A percentile compares a stretch with the other conserved stretches of the same genome.
These are phyloP conservation scores for Gymnothorax javanicus DNA, from an alignment of 2,797 vertebrate genomes.

Conservation along the genomic window DNA sequence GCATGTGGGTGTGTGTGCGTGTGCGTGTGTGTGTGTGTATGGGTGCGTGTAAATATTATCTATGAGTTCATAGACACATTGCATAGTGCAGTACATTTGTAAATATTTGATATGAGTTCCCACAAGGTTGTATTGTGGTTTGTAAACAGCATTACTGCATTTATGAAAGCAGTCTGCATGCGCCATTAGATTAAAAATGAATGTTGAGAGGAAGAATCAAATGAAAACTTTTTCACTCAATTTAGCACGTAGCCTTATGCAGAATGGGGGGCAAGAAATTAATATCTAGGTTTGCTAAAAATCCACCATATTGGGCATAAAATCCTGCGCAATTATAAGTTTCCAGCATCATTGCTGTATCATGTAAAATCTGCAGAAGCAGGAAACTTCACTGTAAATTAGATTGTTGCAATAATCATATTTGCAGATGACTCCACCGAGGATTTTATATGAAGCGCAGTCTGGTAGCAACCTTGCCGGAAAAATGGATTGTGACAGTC, in stretches of 20 bases:
- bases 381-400: neutral
- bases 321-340: neutral
- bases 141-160: neutral
- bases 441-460: neutral
- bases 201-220: neutral
- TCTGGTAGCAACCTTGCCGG: neutral
- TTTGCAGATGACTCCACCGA: neutral
- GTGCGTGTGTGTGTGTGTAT: slow-evolving; percentile 43
- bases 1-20: slow-evolving; percentile 42
- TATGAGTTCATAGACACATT: slow-evolving; percentile 44
- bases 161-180: neutral
- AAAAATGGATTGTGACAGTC: neutral
- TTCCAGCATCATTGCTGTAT: neutral
- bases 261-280: neutral
- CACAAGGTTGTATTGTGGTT: slow-evolving; percentile 8
- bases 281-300: neutral
- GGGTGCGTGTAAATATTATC: slow-evolving; percentile 57
- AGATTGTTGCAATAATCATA: neutral
- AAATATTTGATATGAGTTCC: slow-evolving; percentile 32
- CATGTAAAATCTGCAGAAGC: neutral
- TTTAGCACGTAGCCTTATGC: neutral
- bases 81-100: slow-evolving; percentile 44
- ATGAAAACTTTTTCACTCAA: neutral
- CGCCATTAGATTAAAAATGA: neutral
- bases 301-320: neutral